Percentiles rank a stretch among this genome's conserved stretches.
These are phyloP conservation scores for Anhinga rufa DNA, from an alignment of 2,113 vertebrate genomes.

Conservation along the genomic window DNA sequence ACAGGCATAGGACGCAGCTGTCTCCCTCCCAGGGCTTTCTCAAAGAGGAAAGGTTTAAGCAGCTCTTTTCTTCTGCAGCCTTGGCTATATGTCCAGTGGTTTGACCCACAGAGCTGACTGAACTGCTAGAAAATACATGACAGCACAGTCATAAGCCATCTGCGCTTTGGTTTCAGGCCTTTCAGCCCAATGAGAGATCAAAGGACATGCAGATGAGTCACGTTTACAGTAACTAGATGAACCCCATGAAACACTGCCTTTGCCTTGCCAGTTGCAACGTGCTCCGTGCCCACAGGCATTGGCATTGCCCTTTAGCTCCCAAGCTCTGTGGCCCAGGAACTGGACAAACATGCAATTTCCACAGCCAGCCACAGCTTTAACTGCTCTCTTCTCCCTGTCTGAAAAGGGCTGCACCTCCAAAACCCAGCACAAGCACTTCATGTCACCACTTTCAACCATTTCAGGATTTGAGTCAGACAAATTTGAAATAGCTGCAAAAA, in stretches of 20 bases:
- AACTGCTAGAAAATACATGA: background rate
- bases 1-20: background rate
- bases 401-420: background rate
- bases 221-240: background rate
- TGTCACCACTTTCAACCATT: background rate
- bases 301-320: background rate
- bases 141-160: background rate
- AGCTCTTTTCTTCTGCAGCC: background rate
- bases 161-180: background rate
- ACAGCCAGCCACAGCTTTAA: background rate
- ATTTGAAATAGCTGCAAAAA: background rate
- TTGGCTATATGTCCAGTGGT: background rate
- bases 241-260: background rate
- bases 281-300: background rate
- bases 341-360: background rate
- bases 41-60: background rate
- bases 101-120: background rate
- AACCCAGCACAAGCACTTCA: background rate
- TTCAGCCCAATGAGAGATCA: background rate
- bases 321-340: background rate
- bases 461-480: background rate
- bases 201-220: background rate
- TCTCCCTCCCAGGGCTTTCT: background rate
- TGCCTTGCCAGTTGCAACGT: background rate
- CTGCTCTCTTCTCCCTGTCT: background rate